Evolutionary conservation across 2,888 invertebrate species (phyloP), one percentile per base, ranked within the genome.

Genomic region (Abrostola tripartita): DNA sequence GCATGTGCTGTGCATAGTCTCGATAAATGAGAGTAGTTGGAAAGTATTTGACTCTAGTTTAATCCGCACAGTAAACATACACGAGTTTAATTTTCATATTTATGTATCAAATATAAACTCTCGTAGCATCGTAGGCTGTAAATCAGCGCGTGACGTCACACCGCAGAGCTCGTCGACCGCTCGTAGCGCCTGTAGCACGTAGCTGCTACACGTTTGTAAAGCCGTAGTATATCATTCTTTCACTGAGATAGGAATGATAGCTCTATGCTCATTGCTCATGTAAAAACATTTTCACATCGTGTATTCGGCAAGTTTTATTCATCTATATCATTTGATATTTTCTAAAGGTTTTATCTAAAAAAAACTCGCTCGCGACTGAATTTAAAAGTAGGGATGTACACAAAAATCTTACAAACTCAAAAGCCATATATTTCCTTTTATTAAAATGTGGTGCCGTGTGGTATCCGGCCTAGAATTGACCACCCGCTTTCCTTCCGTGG

Each of bases 101-200:
- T 24, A 24, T 24, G 1, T 24, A 24, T 24, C 24, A 24, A 24
- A n/a, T n/a, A 82, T 82, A 81, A 81, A 82, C 84, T 78, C 74
- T 78, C 73, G 79, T 76, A 79, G 81, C 74, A 63, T 63, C 72
- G 81, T 83, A 82, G 81, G 79, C 82, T 69, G 81, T 87, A 88
- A 87, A 88, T 87, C 86, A 84, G 81, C 70, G 71, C 68, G 78
- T 87, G 88, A 85, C 83, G 84, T 85, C 85, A 82, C 65, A 71
- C 74, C 70, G 78, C 81, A 79, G 78, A 81, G 80, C 71, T 60
- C 69, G 69, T 65, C 66, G 64, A 60, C 67, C 52, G 62, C 50
- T 58, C 62, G 81, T 81, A 81, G 80, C 77, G 72, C 63, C 72
- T 74, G 68, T 79, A 82, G 80, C 84, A 67, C 74, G 78, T 79